These are phyloP conservation scores for Urophycis tenuis DNA, from an alignment of 2,797 vertebrate genomes.

Conservation along the genomic window DNA sequence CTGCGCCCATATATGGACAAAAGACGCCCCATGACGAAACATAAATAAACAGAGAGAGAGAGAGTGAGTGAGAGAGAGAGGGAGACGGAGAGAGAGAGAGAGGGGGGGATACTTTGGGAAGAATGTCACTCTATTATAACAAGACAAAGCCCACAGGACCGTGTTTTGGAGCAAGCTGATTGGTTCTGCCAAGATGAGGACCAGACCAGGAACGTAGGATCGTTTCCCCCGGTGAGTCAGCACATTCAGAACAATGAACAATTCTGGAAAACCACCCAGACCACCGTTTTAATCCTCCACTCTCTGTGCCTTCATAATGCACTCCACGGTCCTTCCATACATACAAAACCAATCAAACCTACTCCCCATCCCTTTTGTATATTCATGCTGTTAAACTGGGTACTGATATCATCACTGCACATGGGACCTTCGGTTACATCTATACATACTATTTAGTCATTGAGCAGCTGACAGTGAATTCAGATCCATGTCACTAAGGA, in stretches of 20 bases:
- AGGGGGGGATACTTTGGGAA: constrained; percentile 21
- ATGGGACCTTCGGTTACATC: background rate
- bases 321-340: background rate
- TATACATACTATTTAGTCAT: background rate
- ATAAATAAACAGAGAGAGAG: background rate
- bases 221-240: constrained; percentile 29
- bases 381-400: background rate
- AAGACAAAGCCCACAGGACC: constrained; percentile 4
- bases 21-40: constrained; percentile 17
- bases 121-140: constrained; percentile 31
- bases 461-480: background rate
- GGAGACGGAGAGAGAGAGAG: background rate
- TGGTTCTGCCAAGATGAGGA: constrained; percentile 8
- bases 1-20: constrained; percentile 35
- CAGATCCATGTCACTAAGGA: background rate
- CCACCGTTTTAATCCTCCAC: background rate
- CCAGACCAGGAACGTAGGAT: background rate
- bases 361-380: no score
- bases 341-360: background rate
- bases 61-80: background rate
- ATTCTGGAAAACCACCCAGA: background rate
- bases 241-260: constrained; percentile 8
- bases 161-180: constrained; percentile 20
- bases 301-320: background rate
- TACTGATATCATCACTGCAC: background rate